Evolutionary conservation across 2,113 vertebrate genomes (phyloP).

Genomic region (Rallus limicola): DNA sequence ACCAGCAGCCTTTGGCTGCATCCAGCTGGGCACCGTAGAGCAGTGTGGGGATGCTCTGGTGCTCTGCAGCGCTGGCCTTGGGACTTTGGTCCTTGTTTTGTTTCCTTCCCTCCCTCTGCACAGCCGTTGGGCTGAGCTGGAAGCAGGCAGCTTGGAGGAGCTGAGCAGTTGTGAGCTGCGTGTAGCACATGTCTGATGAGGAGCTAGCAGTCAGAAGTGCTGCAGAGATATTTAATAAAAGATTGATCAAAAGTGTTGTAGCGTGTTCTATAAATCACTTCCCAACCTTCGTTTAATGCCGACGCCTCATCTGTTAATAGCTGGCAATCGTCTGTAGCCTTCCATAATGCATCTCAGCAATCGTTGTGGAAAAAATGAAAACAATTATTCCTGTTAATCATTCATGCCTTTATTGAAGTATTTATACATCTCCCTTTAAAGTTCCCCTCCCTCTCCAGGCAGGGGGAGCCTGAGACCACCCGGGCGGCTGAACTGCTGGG

Average conservation of each 20-base stretch:
- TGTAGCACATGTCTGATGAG: background rate
- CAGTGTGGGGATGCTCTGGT: background rate
- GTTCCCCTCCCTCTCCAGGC: background rate
- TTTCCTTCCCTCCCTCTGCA: background rate
- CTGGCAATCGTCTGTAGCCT: background rate
- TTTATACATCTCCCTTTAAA: background rate
- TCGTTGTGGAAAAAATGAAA: background rate
- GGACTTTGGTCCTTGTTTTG: background rate
- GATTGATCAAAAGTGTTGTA: background rate
- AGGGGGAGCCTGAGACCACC: background rate
- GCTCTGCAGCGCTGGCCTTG: no score
- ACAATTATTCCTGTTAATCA: background rate
- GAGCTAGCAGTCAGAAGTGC: background rate
- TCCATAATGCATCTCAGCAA: background rate
- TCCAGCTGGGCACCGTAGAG: background rate
- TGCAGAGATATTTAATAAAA: background rate
- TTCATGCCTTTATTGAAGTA: background rate
- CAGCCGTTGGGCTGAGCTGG: rapidly evolving
- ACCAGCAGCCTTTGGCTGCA: background rate
- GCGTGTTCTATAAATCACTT: background rate
- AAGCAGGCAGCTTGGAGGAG: background rate
- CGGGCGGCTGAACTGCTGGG: rapidly evolving
- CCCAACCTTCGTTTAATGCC: background rate
- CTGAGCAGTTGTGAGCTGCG: background rate
- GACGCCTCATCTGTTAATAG: background rate